Evolutionary conservation across 2,797 vertebrate genomes (phyloP), one percentile per base, ranked within the genome.

Genomic region (Sebastes vulpes): DNA sequence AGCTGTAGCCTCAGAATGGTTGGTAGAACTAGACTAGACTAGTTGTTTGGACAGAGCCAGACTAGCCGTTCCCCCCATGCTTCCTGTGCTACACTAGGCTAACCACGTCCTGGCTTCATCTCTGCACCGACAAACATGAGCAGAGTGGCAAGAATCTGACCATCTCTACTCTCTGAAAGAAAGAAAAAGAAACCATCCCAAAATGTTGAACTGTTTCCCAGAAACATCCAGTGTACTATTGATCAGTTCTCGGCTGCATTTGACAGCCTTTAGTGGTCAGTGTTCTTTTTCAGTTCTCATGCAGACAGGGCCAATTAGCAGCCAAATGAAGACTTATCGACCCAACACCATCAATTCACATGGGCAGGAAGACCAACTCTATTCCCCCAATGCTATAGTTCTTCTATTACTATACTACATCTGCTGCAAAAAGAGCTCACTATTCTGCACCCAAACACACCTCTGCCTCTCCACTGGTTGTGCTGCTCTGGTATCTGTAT

Each of bases 251-350:
- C 5, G 9, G 9, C 26, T 57, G 21, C 1, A 0, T 73, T 20
- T 26, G 38, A 12, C 8, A 67, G 21, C 46, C 23, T 75, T 25
- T 21, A 35, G 65, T 11, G 11, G 18, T 50, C 54, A 52, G 21
- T 48, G 58, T 57, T 50, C 10, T 1, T 25, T n/a, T 59, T 20
- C n/a, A 18, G 23, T 56, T 20, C n/a, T 67, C 29, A 23, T 86
- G 16, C 65, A 87, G 65, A 83, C 63, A 28, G 74, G 48, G 38
- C 63, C 75, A 87, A 83, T 81, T 84, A 85, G 79, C 5, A 87
- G 56, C 28, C 50, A 83, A 76, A 86, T 78, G 28, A 80, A 85
- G 46, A 64, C 69, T 69, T 84, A 83, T 81, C 12, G 71, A 87
- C 57, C 63, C 59, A 48, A 9, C 25, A 23, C n/a, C 67, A 80